Evolutionary conservation across 1,140 invertebrate species (phyloP), one percentile per base, ranked within the genome.

Genomic region (Tetramorium parvispinum): DNA sequence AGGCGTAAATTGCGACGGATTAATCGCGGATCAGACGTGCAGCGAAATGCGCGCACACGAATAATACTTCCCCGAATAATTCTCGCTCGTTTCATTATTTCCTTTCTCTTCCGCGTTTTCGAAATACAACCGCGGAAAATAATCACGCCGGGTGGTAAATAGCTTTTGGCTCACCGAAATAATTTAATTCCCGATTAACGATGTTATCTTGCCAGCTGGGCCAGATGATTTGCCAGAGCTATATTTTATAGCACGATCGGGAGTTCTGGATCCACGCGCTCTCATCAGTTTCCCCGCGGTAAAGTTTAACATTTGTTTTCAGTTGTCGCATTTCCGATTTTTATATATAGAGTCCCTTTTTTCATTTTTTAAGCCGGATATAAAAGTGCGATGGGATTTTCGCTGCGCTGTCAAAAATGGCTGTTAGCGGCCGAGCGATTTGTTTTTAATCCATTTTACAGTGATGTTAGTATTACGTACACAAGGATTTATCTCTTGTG

Each of bases 1-100:
- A 86, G 68, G 87, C 85, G 85, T 73, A 88, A 88, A 86, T 86
- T 79, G 76, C 85, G 53, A 73, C 70, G 71, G 46, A 87, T 85
- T 87, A 87, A 87, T 87, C 63, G 85, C 63, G 82, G 70, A 77
- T 85, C 71, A 85, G 49, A 66, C 40, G 51, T 13, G 51, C 61
- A 73, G 65, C 57, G 78, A 87, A 83, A 73, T 49, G 57, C 57
- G 43, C 53, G 24, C 79, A 16, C 75, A 27, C 77, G 85, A 49
- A 82, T 81, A 61, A 86, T 82, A 61, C 53, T 81, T 86, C 49
- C 49, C 18, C 49, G 83, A 66, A 65, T 77, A 63, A 65, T 86
- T 79, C 46, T 43, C 85, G 51, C 21, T 66, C 63, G 63, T 86
- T 85, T 81, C 82, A 51, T 77, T 78, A 79, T 63, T 73, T 83